Conservation (phyloP, 2,797 vertebrate genomes). For the Ambastaia sidthimunki region DNA sequence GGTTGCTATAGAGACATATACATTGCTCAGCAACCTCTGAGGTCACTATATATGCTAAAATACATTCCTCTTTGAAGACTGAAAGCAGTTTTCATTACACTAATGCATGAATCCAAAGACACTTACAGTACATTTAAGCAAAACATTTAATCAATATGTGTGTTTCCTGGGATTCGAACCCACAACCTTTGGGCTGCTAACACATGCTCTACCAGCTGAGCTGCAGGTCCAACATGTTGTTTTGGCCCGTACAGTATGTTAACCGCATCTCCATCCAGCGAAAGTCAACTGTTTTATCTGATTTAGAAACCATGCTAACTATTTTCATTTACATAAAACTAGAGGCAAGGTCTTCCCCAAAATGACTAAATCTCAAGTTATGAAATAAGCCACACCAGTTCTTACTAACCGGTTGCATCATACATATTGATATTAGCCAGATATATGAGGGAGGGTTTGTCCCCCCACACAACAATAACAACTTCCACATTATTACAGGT, state of each 20-base stretch:
- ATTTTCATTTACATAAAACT: background rate
- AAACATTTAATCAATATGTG: no score
- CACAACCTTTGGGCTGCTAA: no score
- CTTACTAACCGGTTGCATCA: conserved; percentile 29
- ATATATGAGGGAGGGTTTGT: conserved; percentile 19
- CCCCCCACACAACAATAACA: conserved; percentile 37
- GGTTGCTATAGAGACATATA: background rate
- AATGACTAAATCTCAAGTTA: background rate
- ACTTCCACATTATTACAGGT: background rate
- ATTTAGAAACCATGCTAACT: background rate
- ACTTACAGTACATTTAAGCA: background rate
- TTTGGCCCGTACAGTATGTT: no score
- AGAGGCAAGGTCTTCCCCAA: background rate
- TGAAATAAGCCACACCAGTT: background rate
- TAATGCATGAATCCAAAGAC: no score
- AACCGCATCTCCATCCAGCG: no score
- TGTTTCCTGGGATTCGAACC: no score
- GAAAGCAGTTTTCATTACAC: no score
- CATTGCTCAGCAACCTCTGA: background rate
- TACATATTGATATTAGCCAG: conserved; percentile 23
- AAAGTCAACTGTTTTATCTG: no score
- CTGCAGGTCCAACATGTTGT: no score
- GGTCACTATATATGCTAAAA: background rate
- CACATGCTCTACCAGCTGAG: no score
- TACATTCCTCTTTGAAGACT: no score